Conservation (phyloP, 2,797 vertebrate genomes). For the Sebastolobus alascanus region DNA sequence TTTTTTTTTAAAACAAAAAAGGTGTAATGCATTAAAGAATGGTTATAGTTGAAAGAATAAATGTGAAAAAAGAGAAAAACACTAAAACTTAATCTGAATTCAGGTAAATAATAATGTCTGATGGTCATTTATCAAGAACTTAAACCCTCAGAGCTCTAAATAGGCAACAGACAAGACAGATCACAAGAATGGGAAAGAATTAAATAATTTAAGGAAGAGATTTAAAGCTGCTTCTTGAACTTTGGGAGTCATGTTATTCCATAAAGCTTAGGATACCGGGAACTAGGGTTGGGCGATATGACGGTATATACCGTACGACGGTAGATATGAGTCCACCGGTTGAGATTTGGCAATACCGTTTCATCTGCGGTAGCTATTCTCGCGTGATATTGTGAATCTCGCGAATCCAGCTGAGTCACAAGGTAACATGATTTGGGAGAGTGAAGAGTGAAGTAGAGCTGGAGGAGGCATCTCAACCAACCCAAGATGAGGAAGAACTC, state of each 20-base stretch:
- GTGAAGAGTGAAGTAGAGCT: too few species aligned
- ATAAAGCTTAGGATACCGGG: not conserved
- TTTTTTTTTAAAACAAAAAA: not conserved
- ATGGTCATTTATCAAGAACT: not conserved
- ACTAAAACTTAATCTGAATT: not conserved
- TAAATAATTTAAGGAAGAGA: conserved; percentile 14
- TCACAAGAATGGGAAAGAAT: conserved; percentile 31
- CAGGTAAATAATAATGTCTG: not conserved
- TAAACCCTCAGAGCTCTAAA: conserved; percentile 68
- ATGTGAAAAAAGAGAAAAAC: not conserved
- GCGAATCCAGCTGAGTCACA: not conserved
- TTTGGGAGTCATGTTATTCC: conserved; percentile 14
- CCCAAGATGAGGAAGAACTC: not conserved
- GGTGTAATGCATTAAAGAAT: not conserved
- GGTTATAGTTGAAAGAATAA: not conserved
- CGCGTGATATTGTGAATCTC: not conserved
- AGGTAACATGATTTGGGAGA: not conserved
- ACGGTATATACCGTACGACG: not conserved
- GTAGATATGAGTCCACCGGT: not conserved
- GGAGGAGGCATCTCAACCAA: not conserved
- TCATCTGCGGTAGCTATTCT: not conserved
- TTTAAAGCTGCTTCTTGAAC: conserved; percentile 52
- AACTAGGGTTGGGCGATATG: not conserved
- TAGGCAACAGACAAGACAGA: conserved; percentile 26
- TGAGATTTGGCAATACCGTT: not conserved